Evolutionary conservation across 2,797 vertebrate genomes (phyloP), one percentile per base, ranked within the genome.

Genomic region (Eremophila alpestris): DNA sequence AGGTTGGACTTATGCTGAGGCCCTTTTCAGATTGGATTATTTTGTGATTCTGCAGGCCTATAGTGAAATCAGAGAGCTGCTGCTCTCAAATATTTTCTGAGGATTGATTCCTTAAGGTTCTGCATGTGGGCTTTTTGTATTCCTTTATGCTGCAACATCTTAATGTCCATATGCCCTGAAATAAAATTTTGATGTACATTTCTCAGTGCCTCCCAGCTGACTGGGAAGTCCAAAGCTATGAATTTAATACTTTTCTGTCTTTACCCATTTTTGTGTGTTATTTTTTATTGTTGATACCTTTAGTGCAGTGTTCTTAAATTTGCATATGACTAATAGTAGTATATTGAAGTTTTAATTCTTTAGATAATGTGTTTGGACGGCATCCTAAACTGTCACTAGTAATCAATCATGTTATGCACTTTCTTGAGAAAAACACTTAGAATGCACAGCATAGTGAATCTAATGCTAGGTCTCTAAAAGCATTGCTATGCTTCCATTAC

Each of bases 261-360:
- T 81, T 63, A 48, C 29, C 8, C 19, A 41, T 48, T 68, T 55
- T 59, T 46, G 36, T 0, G 0, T 80, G 14, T 36, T 76, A 2
- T 43, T 40, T 92, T 59, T 75, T 27, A 29, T 55, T 49, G 21
- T 29, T 86, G n/a, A 60, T 68, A 34, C 48, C 41, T 86, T 88
- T 48, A 51, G 7, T 24, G 26, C 60, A 84, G 55, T 27, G 43
- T 71, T 89, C n/a, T 85, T 71, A 71, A 62, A 75, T 75, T 68
- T 84, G 12, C 58, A 11, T 63, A 16, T 68, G 43, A 84, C 24
- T 74, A 79, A 41, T 29, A 54, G 36, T 59, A 92, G 41, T 76
- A 52, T 55, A 78, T 27, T 69, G 51, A 87, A 63, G 46, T 85
- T 62, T 69, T 79, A 71, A 63, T 91, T 81, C 40, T 71, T 38